Percentiles rank a stretch among this genome's conserved stretches.
These are phyloP conservation scores for Metaphire vulgaris DNA, from an alignment of 1,140 invertebrate genomes.

Conservation along the genomic window DNA sequence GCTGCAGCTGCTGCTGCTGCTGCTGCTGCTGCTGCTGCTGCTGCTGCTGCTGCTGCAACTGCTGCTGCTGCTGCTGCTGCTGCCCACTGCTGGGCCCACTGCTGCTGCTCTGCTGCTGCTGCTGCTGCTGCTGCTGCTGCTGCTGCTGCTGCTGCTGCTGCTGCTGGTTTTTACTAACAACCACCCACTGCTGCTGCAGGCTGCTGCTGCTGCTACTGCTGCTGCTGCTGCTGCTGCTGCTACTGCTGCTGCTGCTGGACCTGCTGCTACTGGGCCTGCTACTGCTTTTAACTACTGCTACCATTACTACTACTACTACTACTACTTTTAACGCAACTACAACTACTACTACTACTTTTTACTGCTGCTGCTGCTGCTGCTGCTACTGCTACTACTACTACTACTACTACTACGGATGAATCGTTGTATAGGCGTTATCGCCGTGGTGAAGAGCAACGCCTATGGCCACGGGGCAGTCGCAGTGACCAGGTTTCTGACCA, in stretches of 20 bases:
- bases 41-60: conserved; percentile 5
- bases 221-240: neutral
- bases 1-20: conserved; percentile 10
- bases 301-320: too few species aligned
- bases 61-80: too few species aligned
- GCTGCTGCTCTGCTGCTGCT: too few species aligned
- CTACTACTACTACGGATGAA: too few species aligned
- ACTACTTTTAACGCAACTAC: too few species aligned
- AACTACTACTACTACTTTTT: too few species aligned
- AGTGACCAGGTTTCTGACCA: conserved; percentile 31
- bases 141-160: conserved; percentile 6
- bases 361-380: too few species aligned
- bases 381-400: too few species aligned
- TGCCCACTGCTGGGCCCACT: too few species aligned
- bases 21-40: conserved; percentile 1
- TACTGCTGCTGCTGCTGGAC: neutral
- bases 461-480: conserved; percentile 39
- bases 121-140: neutral
- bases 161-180: too few species aligned
- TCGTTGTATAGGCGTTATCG: conserved; percentile 35
- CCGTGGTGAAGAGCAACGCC: conserved; percentile 38
- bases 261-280: conserved; percentile 36
- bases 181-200: too few species aligned
- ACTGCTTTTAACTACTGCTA: neutral
- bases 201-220: too few species aligned